phyloP scores from a whole-genome alignment of 2,888 invertebrate species.

The Oligia fasciuncula region DNA sequence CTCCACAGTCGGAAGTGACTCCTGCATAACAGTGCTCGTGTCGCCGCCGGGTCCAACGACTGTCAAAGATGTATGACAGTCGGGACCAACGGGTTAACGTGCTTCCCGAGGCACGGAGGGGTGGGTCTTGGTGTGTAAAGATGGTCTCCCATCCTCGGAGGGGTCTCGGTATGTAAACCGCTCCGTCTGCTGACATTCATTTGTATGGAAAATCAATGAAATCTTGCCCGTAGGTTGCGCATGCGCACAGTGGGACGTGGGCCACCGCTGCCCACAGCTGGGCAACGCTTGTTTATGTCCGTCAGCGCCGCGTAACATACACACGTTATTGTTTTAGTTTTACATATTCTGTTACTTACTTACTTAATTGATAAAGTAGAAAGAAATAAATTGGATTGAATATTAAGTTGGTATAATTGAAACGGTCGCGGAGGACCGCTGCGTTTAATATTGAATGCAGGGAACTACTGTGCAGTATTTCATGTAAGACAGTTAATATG shows the following conservation, averaged over 20 bases:
- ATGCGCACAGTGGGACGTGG: constrained; percentile 2
- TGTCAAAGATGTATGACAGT: no score
- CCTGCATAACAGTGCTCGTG: background rate
- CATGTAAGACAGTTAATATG: background rate
- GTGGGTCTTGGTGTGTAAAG: no score
- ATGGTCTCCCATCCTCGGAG: no score
- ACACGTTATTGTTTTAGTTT: constrained; percentile 36
- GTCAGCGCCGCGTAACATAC: constrained; percentile 2
- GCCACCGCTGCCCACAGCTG: constrained; percentile 3
- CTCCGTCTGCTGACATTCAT: constrained; percentile 23
- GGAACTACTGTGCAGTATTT: background rate
- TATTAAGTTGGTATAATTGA: background rate
- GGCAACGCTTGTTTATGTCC: constrained; percentile 10
- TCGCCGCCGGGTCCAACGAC: background rate
- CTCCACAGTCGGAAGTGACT: background rate
- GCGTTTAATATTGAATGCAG: background rate
- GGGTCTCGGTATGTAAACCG: background rate
- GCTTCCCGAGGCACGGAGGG: no score
- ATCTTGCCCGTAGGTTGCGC: background rate
- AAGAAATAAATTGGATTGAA: constrained; percentile 12
- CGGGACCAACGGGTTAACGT: no score
- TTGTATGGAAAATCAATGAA: constrained; percentile 17
- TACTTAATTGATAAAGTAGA: constrained; percentile 7
- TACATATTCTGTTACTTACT: constrained; percentile 11
- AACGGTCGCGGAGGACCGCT: background rate